phyloP scores from a whole-genome alignment of 2,113 vertebrate species.

The Hemicordylus capensis region DNA sequence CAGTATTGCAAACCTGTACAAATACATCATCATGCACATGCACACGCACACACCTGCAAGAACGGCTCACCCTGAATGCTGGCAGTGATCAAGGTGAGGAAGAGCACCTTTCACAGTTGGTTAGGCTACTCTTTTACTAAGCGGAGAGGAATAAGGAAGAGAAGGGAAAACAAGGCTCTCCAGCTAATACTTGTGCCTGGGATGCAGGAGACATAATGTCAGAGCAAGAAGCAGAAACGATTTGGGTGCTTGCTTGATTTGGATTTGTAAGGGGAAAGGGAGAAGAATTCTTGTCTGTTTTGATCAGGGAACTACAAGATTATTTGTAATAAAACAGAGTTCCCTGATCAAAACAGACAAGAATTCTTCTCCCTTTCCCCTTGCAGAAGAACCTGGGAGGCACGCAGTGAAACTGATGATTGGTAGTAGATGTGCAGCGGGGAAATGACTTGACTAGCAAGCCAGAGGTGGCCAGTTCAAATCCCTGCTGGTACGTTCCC shows the following conservation, averaged over 20 bases:
- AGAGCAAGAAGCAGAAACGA: not conserved
- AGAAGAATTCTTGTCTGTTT: not conserved
- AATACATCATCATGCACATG: not conserved
- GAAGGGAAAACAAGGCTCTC: not conserved
- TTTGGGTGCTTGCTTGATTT: not conserved
- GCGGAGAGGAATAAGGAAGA: not conserved
- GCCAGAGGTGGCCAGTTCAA: too few species aligned
- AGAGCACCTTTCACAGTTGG: not conserved
- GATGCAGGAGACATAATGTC: not conserved
- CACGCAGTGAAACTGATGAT: not conserved
- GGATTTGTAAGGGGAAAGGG: not conserved
- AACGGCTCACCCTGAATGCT: not conserved
- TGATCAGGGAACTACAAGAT: not conserved
- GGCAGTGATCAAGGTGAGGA: not conserved
- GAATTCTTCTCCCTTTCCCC: not conserved
- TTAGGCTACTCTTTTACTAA: not conserved
- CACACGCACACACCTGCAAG: too few species aligned
- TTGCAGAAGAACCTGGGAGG: not conserved
- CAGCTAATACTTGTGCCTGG: not conserved
- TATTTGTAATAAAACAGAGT: not conserved
- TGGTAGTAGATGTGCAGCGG: too few species aligned
- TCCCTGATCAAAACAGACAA: not conserved
- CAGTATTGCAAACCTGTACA: not conserved
- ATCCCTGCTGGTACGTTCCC: too few species aligned
- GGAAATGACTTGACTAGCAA: too few species aligned